Conservation (phyloP, 2,113 vertebrate species). For the Tautogolabrus adspersus region DNA sequence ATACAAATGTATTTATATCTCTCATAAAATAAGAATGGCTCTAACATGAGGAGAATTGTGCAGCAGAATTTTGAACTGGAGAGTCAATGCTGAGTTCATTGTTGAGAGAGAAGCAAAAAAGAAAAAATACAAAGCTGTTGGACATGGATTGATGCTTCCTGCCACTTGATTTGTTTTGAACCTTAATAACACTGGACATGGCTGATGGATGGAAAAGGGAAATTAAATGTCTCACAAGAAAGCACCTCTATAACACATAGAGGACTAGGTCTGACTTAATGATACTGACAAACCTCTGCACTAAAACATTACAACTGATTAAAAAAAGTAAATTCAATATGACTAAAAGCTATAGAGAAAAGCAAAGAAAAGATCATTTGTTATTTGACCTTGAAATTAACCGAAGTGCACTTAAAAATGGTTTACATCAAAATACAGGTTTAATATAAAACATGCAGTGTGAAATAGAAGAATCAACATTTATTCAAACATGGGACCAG, state of each 20-base stretch:
- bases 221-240: conserved; percentile 43
- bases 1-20: background rate
- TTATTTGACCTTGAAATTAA: background rate
- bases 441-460: background rate
- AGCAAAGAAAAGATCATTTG: background rate
- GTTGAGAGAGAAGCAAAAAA: background rate
- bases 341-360: background rate
- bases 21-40: background rate
- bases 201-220: conserved; percentile 64
- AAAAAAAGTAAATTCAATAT: background rate
- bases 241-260: background rate
- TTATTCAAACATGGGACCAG: conserved; percentile 41
- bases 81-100: background rate
- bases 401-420: background rate
- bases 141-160: background rate
- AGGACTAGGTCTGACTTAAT: conserved; percentile 16
- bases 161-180: background rate
- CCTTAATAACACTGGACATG: conserved; percentile 13
- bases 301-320: background rate
- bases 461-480: conserved; percentile 9
- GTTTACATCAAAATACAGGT: background rate
- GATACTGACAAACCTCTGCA: conserved; percentile 1
- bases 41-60: too few species aligned
- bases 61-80: background rate
- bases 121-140: background rate